Base-by-base conservation (phyloP, 2,888 invertebrate species). In the Dendrolimus houi region DNA sequence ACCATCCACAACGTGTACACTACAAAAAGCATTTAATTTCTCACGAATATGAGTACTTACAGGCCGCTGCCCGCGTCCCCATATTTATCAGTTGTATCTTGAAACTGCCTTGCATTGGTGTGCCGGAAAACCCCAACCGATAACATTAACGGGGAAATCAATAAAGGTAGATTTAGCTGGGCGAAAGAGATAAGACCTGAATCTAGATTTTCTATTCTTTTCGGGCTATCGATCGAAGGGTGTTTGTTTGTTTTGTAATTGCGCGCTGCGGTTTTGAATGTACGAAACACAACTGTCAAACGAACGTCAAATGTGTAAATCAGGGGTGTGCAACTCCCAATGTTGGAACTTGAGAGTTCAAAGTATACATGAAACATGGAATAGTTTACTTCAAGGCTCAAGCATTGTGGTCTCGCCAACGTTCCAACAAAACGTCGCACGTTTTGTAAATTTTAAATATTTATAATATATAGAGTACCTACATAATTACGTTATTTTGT, bases 31-130 rank as follows among this genome's bases (percentile, higher is more conserved):
- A 57, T 41, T 62, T 42, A 41, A 60, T 60, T 61, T 47, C 12
- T 47, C 57, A 56, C 1, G 63, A 60, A 41, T 59, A 13, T 40
- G 59, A 65, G 63, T 64, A 74, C 96, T 96, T 93, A 97, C 97
- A 97, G 84, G 97, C 96, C 83, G 97, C 97, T 83, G 96, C 96
- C 92, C 96, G 94, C 72, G 97, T 97, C 87, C 97, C 97, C 97
- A 97, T 97, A 89, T 94, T 95, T 88, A 93, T 93, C 75, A 93
- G 92, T 81, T 93, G 93, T 75, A 93, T 93, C 91, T 91, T 93
- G 87, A 93, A 93, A 84, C 93, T 93, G 86, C 93, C 93, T 87
- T 93, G 93, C 93, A 93, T 93, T 85, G 77, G 80, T 77, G 72
- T 77, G 81, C 74, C 73, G 79, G 74, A 72, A 74, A 67, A 67